A percentile compares a stretch with the other conserved stretches of the same genome.
These are phyloP conservation scores for Napeogenes inachia DNA, from an alignment of 2,888 invertebrate species.

Conservation along the genomic window DNA sequence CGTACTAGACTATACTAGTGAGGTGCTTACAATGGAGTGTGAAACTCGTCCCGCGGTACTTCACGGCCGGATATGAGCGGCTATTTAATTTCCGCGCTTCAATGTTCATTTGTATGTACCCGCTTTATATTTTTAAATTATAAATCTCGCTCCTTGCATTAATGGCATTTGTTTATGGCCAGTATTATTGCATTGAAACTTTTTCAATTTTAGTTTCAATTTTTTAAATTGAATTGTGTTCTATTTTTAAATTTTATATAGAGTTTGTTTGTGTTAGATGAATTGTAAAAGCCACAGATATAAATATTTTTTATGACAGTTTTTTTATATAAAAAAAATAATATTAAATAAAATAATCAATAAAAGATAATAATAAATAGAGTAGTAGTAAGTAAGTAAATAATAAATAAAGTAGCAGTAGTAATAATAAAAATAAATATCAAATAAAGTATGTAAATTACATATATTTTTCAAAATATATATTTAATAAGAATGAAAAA, in stretches of 20 bases:
- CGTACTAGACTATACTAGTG: neutral
- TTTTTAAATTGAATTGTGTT: neutral
- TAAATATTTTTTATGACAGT: no score
- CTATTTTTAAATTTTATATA: neutral
- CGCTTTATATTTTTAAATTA: conserved; percentile 42
- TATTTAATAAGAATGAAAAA: no score
- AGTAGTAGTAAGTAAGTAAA: no score
- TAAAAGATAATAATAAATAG: no score
- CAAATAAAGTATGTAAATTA: no score
- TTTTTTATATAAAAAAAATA: no score
- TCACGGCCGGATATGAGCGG: conserved; percentile 66
- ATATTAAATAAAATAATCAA: no score
- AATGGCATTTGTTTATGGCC: neutral
- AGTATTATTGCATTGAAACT: neutral
- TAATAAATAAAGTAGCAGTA: no score
- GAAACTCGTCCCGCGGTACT: conserved; percentile 40
- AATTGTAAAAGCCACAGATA: no score
- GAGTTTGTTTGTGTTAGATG: no score
- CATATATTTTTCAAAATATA: no score
- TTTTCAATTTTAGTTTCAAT: neutral
- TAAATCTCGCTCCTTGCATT: conserved; percentile 13
- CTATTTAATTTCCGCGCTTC: conserved; percentile 74
- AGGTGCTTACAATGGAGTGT: conserved; percentile 1
- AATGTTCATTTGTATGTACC: conserved; percentile 57
- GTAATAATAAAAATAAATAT: no score